Evolutionary conservation across 2,797 vertebrate genomes (phyloP).

Genomic region (Falco concolor): DNA sequence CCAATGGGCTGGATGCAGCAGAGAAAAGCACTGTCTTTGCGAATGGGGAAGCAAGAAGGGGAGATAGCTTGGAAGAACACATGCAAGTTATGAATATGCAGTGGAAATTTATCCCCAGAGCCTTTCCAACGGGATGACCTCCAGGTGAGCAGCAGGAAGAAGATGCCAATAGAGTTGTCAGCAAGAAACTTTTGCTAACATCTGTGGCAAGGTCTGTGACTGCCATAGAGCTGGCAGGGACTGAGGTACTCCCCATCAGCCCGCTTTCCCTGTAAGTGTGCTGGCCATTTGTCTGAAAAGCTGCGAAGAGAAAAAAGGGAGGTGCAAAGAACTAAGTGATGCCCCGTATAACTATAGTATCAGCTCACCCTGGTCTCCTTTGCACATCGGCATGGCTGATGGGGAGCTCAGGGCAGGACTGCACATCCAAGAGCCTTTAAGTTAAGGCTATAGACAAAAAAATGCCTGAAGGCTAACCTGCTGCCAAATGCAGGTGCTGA

Average conservation of each 20-base stretch:
- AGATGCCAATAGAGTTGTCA: neutral
- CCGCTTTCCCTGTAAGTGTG: neutral
- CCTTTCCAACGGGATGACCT: neutral
- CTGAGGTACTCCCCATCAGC: neutral
- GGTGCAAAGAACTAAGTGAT: neutral
- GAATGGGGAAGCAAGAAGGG: neutral
- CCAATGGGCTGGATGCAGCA: neutral
- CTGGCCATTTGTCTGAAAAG: neutral
- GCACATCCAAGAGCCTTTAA: neutral
- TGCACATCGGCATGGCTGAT: neutral
- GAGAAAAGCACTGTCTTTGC: neutral
- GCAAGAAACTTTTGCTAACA: neutral
- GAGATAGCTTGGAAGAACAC: neutral
- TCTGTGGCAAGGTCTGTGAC: neutral
- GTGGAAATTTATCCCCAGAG: neutral
- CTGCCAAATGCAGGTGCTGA: neutral
- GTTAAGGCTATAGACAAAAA: neutral
- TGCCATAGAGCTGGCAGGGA: neutral
- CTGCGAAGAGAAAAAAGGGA: neutral
- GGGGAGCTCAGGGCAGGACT: neutral
- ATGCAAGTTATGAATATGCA: neutral
- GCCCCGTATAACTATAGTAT: neutral
- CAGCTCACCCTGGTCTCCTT: neutral
- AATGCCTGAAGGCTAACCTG: neutral
- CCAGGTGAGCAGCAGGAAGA: neutral